Conservation (phyloP, 2,888 invertebrate genomes). For the Xanthia icteritia region DNA sequence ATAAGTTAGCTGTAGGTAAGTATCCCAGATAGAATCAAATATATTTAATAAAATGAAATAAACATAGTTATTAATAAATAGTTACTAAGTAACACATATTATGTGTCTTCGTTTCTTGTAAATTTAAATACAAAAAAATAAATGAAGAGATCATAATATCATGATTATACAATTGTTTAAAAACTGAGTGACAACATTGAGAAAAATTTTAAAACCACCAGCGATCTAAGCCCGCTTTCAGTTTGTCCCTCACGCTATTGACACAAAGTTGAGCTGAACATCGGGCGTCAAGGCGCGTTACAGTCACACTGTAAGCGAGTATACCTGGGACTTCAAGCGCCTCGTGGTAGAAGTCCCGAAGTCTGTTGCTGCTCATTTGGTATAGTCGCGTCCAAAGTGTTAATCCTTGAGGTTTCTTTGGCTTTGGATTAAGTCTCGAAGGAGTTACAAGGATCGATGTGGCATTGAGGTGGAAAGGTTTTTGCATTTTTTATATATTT, state of each 20-base stretch:
- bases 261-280: slow-evolving; percentile 73
- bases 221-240: slow-evolving; percentile 31
- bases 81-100: no score
- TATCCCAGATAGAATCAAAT: no score
- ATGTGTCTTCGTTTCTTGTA: no score
- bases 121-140: neutral
- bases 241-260: slow-evolving; percentile 43
- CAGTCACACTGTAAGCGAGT: slow-evolving; percentile 72
- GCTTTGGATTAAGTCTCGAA: slow-evolving; percentile 26
- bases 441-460: neutral
- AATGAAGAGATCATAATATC: neutral
- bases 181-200: no score
- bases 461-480: neutral
- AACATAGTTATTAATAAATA: no score
- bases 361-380: slow-evolving; percentile 49
- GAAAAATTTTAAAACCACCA: neutral
- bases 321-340: slow-evolving; percentile 58
- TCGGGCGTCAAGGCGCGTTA: slow-evolving; percentile 81
- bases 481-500: neutral
- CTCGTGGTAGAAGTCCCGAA: slow-evolving; percentile 54
- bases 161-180: no score
- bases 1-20: no score
- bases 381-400: slow-evolving; percentile 37
- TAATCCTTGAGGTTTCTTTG: slow-evolving; percentile 53
- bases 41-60: no score